Base-by-base conservation (phyloP, 2,888 invertebrate genomes). In the Lepidonotus clava region DNA sequence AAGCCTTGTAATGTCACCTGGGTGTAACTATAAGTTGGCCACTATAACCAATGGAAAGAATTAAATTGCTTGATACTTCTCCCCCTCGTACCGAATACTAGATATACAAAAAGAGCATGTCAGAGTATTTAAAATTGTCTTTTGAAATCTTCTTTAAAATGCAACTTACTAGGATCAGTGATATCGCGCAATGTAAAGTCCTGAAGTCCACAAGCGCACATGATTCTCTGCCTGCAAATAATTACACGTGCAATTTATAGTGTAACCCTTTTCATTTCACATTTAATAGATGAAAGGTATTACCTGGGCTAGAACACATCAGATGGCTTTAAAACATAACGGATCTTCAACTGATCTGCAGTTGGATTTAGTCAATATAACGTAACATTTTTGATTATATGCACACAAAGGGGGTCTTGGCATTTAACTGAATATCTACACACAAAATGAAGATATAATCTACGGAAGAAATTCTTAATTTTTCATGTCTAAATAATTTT, bases 151-250 rank as follows among this genome's bases (percentile, higher is more conserved):
- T 32, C 11, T 34, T 21, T n/a, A 11, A 32, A 46, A 36, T 51
- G 21, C 24, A 24, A 86, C 86, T 86, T 46, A 86, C 86, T 80
- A 56, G 86, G 80, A 14, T 86, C 83, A 24, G 34, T 66, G 24
- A 86, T 53, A 32, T 86, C 86, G 6, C 61, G 6, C 28, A 86
- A 34, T 6, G 14, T 56, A 40, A 86, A 86, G n/a, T 77, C 80
- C 0, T 86, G 40, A 21, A 77, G 1, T 14, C 61, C 61, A 56
- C 86, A 86, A 1, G 61, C 80, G 21, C 14, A 0, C 56, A 86
- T 24, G 61, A 86, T 28, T n/a, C 86, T 11, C 36, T 53, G 80
- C 77, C 86, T 86, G 24, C 21, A 36, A 41, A n/a, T 6, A 51
- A 83, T 38, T 28, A 80, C 24, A 21, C 32, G 14, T n/a, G 34